These are phyloP conservation scores for Drosophila paranaensis DNA, from an alignment of 2,888 invertebrate genomes.

Conservation along the genomic window DNA sequence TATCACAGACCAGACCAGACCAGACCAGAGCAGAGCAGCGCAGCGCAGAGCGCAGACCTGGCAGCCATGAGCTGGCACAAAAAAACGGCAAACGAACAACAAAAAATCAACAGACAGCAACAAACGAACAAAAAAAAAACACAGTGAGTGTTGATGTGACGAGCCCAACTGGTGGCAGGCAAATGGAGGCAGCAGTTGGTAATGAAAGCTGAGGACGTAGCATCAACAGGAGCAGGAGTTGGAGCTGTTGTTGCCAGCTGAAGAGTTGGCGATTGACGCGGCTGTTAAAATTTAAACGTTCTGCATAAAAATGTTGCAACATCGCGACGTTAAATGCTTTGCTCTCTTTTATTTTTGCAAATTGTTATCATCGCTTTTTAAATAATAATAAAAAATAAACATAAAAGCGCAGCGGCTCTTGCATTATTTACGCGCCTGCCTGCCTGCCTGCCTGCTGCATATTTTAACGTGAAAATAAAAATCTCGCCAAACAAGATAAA, in stretches of 20 bases:
- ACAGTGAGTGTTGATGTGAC: conserved; percentile 56
- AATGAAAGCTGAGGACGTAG: conserved; percentile 6
- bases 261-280: conserved; percentile 57
- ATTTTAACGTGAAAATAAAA: conserved; percentile 77
- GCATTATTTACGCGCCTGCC: conserved; percentile 77
- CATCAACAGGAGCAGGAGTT: not conserved
- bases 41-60: too few species aligned
- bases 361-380: conserved; percentile 78
- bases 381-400: conserved; percentile 49
- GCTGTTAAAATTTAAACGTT: conserved; percentile 71
- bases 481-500: conserved; percentile 80
- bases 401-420: conserved; percentile 58
- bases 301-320: conserved; percentile 57
- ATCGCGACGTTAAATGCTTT: conserved; percentile 42
- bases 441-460: conserved; percentile 65
- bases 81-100: conserved; percentile 22
- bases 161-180: conserved; percentile 20
- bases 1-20: conserved; percentile 58
- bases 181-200: conserved; percentile 5
- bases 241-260: conserved; percentile 21
- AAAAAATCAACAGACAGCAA: conserved; percentile 47
- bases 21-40: too few species aligned
- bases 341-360: conserved; percentile 56
- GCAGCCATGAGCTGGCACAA: conserved; percentile 17
- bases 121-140: conserved; percentile 6